A percentile compares a stretch with the other conserved stretches of the same genome.
These are phyloP conservation scores for Polyploca ridens DNA, from an alignment of 2,888 invertebrate species.

Conservation along the genomic window DNA sequence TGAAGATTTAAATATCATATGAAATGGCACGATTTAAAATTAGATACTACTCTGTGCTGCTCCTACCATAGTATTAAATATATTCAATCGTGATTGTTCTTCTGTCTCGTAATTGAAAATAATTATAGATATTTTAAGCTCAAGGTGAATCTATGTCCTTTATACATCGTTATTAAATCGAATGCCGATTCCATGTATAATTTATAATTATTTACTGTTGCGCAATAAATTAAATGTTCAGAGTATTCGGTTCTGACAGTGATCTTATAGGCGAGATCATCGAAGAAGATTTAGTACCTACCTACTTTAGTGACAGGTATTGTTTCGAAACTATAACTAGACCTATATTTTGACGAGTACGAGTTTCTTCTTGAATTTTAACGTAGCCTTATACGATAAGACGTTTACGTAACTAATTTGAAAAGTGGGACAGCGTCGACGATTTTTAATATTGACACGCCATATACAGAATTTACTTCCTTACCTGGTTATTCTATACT, in stretches of 20 bases:
- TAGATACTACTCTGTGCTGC: neutral
- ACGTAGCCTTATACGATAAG: constrained; percentile 50
- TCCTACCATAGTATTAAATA: constrained; percentile 9
- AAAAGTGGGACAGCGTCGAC: constrained; percentile 54
- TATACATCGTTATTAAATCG: constrained; percentile 39
- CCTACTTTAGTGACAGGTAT: constrained; percentile 27
- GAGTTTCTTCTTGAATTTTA: constrained; percentile 30
- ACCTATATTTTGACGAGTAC: constrained; percentile 27
- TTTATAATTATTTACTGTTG: constrained; percentile 42
- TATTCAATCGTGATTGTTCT: constrained; percentile 42
- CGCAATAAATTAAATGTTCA: constrained; percentile 20
- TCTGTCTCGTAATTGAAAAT: constrained; percentile 46
- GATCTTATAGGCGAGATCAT: constrained; percentile 23
- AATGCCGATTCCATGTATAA: constrained; percentile 45
- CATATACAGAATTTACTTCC: constrained; percentile 39
- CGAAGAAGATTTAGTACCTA: constrained; percentile 28
- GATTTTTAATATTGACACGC: constrained; percentile 44
- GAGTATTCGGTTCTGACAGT: neutral
- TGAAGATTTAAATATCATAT: neutral
- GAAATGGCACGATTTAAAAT: neutral
- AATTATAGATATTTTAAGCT: constrained; percentile 53
- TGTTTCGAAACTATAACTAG: constrained; percentile 34
- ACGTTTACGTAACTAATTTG: constrained; percentile 47
- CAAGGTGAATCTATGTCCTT: constrained; percentile 57
- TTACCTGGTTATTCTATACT: constrained; percentile 34